Evolutionary conservation across 2,888 invertebrate genomes (phyloP).

Genomic region (Meliscaeva auricollis): DNA sequence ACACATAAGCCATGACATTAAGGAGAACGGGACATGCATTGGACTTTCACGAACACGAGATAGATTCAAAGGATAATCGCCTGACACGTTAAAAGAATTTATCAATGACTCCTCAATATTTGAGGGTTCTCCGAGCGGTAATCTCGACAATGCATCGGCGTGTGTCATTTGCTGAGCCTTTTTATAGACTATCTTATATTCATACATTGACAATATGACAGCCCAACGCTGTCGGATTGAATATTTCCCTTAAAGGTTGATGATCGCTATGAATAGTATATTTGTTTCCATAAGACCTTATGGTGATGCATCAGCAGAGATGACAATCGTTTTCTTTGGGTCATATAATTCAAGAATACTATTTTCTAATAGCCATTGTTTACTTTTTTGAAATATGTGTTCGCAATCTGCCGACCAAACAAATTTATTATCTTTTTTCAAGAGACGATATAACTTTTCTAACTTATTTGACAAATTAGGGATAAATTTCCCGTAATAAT

Average conservation of each 20-base stretch:
- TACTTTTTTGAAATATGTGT: slow-evolving; percentile 30
- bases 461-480: slow-evolving; percentile 28
- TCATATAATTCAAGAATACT: slow-evolving; percentile 45
- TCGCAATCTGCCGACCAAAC: slow-evolving; percentile 33
- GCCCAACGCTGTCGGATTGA: slow-evolving; percentile 4
- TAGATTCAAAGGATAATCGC: slow-evolving; percentile 4
- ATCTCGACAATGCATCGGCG: slow-evolving; percentile 39
- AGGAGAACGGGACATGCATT: slow-evolving; percentile 2
- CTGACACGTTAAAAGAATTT: no score
- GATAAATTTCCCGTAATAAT: slow-evolving; percentile 32
- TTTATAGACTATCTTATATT: slow-evolving; percentile 29
- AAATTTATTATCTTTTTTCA: slow-evolving; percentile 25
- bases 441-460: slow-evolving; percentile 21
- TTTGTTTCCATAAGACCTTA: slow-evolving; percentile 76
- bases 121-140: slow-evolving; percentile 32
- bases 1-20: slow-evolving; percentile 32
- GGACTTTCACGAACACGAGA: background rate
- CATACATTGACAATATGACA: slow-evolving; percentile 1
- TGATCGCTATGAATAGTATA: slow-evolving; percentile 20
- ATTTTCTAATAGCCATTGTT: slow-evolving; percentile 36
- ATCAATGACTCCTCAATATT: no score
- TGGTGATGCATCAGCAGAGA: slow-evolving; percentile 58
- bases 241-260: slow-evolving; percentile 16
- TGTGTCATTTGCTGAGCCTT: slow-evolving; percentile 31
- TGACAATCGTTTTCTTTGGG: slow-evolving; percentile 48